Base-by-base conservation (phyloP, 1,140 invertebrate species). In the Octopus sinensis region DNA sequence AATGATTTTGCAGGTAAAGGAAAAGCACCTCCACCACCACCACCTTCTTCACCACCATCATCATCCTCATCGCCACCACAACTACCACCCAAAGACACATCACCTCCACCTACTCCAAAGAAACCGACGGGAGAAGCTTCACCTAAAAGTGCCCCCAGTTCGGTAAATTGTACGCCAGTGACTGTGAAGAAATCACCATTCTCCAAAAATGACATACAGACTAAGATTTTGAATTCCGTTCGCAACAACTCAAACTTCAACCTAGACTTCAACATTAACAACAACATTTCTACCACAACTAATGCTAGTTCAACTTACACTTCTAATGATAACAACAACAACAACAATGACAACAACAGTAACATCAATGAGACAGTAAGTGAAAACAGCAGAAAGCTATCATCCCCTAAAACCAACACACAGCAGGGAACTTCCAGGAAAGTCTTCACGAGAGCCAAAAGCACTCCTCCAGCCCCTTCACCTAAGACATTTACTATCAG, bases 11-110 rank as follows among this genome's bases (percentile, higher is more conserved):
- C 77, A 79, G 56, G 43, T 52, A 76, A 80, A 53, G 52, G 62
- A 53, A 83, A 81, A 62, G 12, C 68, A n/a, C 82, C 82, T 6
- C 82, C 82, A n/a, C 82, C 82, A 23, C 68, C 78, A 54, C 56
- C 79, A 82, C 7, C 73, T 17, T 30, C 9, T 80, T 51, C 6
- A 43, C 23, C 23, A 53, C 6, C 73, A n/a, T 53, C 82, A 71
- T 13, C 76, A 78, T 79, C 71, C 30, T 53, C 76, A 51, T 79
- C n/a, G 43, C 52, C 82, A 80, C 30, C 30, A 71, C 30, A 80
- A 43, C 4, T 81, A 75, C 53, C 56, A 52, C 76, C n/a, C 10
- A 78, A 54, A 68, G 80, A 81, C 17, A 53, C 75, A 76, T 13
- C 76, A 43, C 54, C 12, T 17, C 30, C 76, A 81, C 54, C 56